Conservation (phyloP, 2,888 invertebrate species). For the Andrena haemorrhoa region DNA sequence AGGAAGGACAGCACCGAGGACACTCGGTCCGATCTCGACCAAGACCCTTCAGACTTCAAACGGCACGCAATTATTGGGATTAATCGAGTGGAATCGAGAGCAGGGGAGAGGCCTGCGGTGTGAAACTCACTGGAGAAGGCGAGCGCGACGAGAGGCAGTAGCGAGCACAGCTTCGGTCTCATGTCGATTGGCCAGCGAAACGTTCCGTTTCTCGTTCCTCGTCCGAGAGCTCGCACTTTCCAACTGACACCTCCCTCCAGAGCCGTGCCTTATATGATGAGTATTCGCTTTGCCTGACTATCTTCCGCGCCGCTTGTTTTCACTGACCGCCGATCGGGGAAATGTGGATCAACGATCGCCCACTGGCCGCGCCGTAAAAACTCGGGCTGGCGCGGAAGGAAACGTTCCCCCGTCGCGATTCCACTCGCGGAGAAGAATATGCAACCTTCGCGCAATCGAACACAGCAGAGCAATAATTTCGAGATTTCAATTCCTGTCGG, state of each 20-base stretch:
- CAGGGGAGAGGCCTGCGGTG: background rate
- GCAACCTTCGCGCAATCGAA: background rate
- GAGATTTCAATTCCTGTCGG: background rate
- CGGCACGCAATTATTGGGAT: too few species aligned
- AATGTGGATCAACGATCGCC: slow-evolving; percentile 72
- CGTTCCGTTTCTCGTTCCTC: slow-evolving; percentile 65
- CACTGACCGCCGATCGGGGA: slow-evolving; percentile 73
- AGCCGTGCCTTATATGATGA: slow-evolving; percentile 77
- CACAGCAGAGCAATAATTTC: background rate
- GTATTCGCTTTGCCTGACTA: slow-evolving; percentile 61
- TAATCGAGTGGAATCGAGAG: background rate
- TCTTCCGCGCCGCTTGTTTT: slow-evolving; percentile 74
- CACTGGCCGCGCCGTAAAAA: background rate
- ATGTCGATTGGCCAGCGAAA: slow-evolving; percentile 68
- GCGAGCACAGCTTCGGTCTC: slow-evolving; percentile 70
- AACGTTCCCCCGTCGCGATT: background rate
- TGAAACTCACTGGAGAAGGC: slow-evolving; percentile 74
- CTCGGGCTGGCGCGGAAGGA: background rate
- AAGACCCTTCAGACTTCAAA: too few species aligned
- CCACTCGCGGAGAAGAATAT: too few species aligned
- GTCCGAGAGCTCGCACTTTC: slow-evolving; percentile 80
- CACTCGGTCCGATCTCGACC: too few species aligned
- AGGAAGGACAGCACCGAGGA: too few species aligned
- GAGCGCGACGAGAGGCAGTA: slow-evolving; percentile 60
- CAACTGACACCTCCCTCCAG: slow-evolving; percentile 81